Base-by-base conservation (phyloP, 2,888 invertebrate genomes). In the Polylopha cassiicola region DNA sequence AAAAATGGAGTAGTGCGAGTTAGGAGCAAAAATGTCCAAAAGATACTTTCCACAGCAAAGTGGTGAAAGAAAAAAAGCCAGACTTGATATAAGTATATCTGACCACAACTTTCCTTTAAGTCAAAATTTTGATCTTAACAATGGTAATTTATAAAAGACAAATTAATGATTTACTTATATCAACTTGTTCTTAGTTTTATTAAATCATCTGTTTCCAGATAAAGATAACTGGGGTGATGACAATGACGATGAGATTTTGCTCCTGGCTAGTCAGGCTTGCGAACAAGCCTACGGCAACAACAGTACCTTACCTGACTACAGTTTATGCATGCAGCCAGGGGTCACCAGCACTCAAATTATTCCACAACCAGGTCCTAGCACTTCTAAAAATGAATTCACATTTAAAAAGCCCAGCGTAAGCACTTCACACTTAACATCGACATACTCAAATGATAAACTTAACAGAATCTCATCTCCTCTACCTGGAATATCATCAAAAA, bases 51-150 rank as follows among this genome's bases (percentile, higher is more conserved):
- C 74, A 7, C 73, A 76, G 51, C 69, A 76, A 30, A 51, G 60
- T 30, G 78, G 76, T 14, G 78, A 79, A 47, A 62, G 76, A 34
- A 85, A 85, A 49, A 79, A 70, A 49, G 68, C 78, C 1, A 82
- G 69, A 57, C 67, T 85, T n/a, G 70, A 84, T 56, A 54, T 81
- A 14, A 72, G 75, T 32, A 60, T 74, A 42, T 70, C 78, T 4
- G 81, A 85, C 53, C 84, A 84, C 44, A 81, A 81, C 50, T 78
- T 85, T 61, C 82, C 82, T 36, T 45, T 79, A 9, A 85, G 84
- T 65, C 85, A 82, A 74, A 79, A 70, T 52, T 49, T 46, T 43
- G 61, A 51, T 21, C 47, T 51, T 7, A 60, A 55, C 24, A 68
- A 68, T 66, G 79, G 79, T 78, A 67, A 51, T n/a, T n/a, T n/a